phyloP scores from a whole-genome alignment of 2,888 invertebrate species.

The Dryomyza anilis region DNA sequence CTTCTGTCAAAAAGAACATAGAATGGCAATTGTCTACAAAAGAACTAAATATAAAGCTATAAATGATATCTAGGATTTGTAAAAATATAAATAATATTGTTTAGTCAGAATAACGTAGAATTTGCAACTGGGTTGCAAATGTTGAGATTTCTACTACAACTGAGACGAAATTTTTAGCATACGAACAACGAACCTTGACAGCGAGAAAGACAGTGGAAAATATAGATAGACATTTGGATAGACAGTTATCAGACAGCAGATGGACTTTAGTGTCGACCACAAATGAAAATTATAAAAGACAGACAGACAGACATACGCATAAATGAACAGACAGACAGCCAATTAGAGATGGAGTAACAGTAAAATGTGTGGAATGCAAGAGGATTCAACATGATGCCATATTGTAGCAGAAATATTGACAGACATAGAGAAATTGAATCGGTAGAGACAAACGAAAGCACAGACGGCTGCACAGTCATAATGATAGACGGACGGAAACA shows the following conservation, averaged over 20 bases:
- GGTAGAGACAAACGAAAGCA: background rate
- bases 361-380: too few relatives aligned
- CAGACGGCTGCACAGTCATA: background rate
- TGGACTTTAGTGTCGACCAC: constrained; percentile 57
- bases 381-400: background rate
- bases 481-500: background rate
- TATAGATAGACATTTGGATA: constrained; percentile 58
- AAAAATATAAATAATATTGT: too few relatives aligned
- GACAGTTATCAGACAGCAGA: constrained; percentile 59
- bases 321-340: background rate
- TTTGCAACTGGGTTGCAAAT: too few relatives aligned
- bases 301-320: background rate
- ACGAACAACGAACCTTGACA: constrained; percentile 27
- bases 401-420: background rate
- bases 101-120: too few relatives aligned
- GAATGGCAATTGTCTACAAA: too few relatives aligned
- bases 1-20: too few relatives aligned
- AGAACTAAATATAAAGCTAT: too few relatives aligned
- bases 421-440: background rate
- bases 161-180: constrained; percentile 19
- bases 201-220: constrained; percentile 52
- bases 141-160: too few relatives aligned
- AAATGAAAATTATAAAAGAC: constrained; percentile 53
- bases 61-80: too few relatives aligned
- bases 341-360: constrained; percentile 3